These are phyloP conservation scores for Pollimyrus isidori DNA, from an alignment of 2,113 vertebrate genomes.

Conservation along the genomic window DNA sequence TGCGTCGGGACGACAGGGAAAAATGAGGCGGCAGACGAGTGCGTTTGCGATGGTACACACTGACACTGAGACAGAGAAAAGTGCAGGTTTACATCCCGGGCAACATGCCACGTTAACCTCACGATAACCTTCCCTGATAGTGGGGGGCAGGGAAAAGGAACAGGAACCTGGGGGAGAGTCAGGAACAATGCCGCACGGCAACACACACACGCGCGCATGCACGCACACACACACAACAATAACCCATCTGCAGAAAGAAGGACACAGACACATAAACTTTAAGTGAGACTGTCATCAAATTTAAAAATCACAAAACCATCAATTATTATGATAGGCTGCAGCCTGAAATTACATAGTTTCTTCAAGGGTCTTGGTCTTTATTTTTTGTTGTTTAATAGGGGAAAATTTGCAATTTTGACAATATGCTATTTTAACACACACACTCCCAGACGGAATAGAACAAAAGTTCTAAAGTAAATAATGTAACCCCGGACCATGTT, in stretches of 20 bases:
- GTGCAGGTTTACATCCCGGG: neutral
- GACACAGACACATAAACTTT: neutral
- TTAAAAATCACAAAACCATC: neutral
- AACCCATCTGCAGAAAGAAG: neutral
- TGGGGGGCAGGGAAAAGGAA: neutral
- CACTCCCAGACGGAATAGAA: neutral
- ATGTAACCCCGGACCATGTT: neutral
- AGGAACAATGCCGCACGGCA: neutral
- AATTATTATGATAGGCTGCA: neutral
- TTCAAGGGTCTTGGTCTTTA: neutral
- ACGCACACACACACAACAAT: neutral
- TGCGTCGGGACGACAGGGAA: slow-evolving; percentile 31
- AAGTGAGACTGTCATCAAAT: neutral
- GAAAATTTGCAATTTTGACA: neutral
- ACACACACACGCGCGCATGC: too few relatives aligned
- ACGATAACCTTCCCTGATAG: neutral
- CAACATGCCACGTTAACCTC: neutral
- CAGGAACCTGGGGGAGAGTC: neutral
- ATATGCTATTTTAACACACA: neutral
- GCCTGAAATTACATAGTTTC: neutral
- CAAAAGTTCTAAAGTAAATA: neutral
- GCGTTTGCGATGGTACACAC: slow-evolving; percentile 19
- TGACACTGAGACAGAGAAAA: slow-evolving; percentile 18
- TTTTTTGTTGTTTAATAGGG: neutral
- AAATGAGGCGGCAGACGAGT: slow-evolving; percentile 10